Conservation (phyloP, 53 echinoderm and acorn worm genomes). For the Pentamera pediparva region DNA sequence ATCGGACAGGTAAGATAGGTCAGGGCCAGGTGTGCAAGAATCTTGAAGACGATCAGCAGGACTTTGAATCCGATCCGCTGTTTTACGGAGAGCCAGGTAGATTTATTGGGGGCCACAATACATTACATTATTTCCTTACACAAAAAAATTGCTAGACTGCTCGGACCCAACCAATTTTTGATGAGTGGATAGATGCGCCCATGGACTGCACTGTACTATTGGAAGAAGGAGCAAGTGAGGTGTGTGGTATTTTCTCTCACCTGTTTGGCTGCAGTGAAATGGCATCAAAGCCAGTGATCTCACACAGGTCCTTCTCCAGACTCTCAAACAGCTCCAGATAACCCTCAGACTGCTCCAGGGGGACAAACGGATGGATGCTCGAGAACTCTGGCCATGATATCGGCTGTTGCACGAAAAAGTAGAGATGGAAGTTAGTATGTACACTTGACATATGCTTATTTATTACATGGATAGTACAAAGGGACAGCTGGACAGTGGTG, state of each 20-base stretch:
- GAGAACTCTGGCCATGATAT: slow-evolving; percentile 79
- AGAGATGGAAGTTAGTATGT: neutral
- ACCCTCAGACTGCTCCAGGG: slow-evolving; percentile 63
- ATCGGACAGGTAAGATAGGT: too few species aligned
- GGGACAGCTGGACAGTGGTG: neutral
- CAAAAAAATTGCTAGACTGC: neutral
- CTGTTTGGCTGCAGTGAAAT: slow-evolving; percentile 97
- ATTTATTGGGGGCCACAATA: slow-evolving; percentile 37
- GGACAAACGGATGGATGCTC: slow-evolving; percentile 75
- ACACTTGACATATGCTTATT: neutral
- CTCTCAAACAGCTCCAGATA: slow-evolving; percentile 69
- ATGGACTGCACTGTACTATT: too few species aligned
- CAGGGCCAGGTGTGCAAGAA: too few species aligned
- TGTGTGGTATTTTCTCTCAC: slow-evolving; percentile 31
- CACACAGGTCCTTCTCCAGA: slow-evolving; percentile 77
- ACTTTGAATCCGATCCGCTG: too few species aligned
- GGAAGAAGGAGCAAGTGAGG: neutral
- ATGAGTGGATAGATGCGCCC: too few species aligned
- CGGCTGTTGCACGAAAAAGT: slow-evolving; percentile 40
- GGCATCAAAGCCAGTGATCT: slow-evolving; percentile 90
- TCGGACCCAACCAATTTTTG: too few species aligned
- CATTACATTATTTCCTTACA: neutral
- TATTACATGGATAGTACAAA: neutral
- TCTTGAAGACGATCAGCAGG: too few species aligned
- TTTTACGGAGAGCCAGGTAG: slow-evolving; percentile 97